Percentiles rank a stretch among this genome's conserved stretches.
These are phyloP conservation scores for Brienomyrus longianalis DNA, from an alignment of 2,113 vertebrate genomes.

Conservation along the genomic window DNA sequence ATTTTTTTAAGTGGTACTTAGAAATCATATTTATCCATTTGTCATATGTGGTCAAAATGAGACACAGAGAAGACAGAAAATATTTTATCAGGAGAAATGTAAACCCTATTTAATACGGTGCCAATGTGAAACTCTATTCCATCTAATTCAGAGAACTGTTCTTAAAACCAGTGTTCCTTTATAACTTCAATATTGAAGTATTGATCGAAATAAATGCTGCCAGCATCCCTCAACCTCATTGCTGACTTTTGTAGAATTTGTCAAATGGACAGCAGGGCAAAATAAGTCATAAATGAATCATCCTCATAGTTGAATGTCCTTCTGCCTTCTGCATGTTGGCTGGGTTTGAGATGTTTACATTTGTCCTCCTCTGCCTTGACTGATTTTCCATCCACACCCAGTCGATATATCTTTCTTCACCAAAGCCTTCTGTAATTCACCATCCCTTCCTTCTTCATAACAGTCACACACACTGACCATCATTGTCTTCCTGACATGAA, in stretches of 20 bases:
- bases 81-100: neutral
- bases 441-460: no score
- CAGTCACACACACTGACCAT: no score
- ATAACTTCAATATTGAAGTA: neutral
- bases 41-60: neutral
- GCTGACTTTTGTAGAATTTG: neutral
- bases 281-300: neutral
- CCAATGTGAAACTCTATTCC: neutral
- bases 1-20: neutral
- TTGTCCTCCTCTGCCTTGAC: neutral
- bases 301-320: neutral
- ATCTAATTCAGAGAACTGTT: neutral
- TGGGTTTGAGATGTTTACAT: neutral
- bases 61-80: neutral
- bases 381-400: no score
- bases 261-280: neutral
- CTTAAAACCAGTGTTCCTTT: neutral
- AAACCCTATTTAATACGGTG: neutral
- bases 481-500: no score
- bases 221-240: neutral
- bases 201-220: neutral
- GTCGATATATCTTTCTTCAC: no score
- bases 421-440: no score
- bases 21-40: neutral
- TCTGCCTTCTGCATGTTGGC: no score